Percentiles rank a stretch among this genome's conserved stretches.
Evolutionary conservation across 2,888 invertebrate genomes (phyloP).

Genomic region (Scaptomyza reducta): DNA sequence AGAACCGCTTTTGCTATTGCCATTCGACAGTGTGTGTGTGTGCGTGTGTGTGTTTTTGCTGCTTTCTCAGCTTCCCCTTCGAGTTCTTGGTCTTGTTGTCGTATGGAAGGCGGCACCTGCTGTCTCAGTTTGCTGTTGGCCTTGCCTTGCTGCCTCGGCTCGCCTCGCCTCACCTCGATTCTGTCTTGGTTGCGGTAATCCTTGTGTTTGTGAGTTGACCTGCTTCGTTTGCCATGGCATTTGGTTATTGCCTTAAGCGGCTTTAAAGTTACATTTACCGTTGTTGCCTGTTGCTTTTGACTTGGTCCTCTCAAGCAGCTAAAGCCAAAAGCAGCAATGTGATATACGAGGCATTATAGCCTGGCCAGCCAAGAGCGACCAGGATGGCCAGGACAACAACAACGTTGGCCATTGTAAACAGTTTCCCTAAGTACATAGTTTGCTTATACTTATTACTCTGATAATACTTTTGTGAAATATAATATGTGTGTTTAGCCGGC

Average conservation of each 20-base stretch:
- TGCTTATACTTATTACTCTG: slow-evolving; percentile 76
- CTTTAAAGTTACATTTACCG: slow-evolving; percentile 70
- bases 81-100: slow-evolving; percentile 46
- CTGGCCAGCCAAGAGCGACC: slow-evolving; percentile 7
- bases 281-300: slow-evolving; percentile 55
- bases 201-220: slow-evolving; percentile 76
- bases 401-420: slow-evolving; percentile 54
- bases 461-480: slow-evolving; percentile 38
- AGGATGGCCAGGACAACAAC: slow-evolving; percentile 4
- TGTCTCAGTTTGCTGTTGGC: slow-evolving; percentile 25
- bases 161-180: not conserved
- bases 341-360: slow-evolving; percentile 45
- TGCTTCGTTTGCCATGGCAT: slow-evolving; percentile 76
- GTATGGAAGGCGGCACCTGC: slow-evolving; percentile 47
- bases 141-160: slow-evolving; percentile 1
- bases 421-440: slow-evolving; percentile 68
- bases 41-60: slow-evolving; percentile 16
- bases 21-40: slow-evolving; percentile 54
- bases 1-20: slow-evolving; percentile 76
- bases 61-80: slow-evolving; percentile 13
- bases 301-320: slow-evolving; percentile 36
- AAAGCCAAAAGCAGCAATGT: slow-evolving; percentile 38
- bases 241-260: slow-evolving; percentile 76
- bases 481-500: slow-evolving; percentile 26
- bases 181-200: slow-evolving; percentile 59